These are phyloP conservation scores for Nemoura dubitans DNA, from an alignment of 2,888 invertebrate species.

Conservation along the genomic window DNA sequence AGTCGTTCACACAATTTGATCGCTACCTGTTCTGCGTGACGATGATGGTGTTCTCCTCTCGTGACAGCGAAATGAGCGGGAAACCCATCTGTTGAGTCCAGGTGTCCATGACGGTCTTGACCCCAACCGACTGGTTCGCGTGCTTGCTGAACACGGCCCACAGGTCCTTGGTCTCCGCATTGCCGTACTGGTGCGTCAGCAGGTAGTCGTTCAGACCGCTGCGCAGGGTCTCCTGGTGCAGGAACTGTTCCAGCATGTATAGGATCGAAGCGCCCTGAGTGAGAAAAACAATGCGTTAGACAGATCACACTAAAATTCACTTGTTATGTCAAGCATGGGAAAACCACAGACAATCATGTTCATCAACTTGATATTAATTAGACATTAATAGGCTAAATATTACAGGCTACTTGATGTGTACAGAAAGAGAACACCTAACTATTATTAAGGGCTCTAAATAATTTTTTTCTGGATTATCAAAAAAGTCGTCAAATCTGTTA, in stretches of 20 bases:
- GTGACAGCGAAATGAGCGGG: conserved; percentile 75
- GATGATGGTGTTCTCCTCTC: conserved; percentile 68
- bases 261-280: conserved; percentile 75
- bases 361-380: too few relatives aligned
- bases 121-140: conserved; percentile 68
- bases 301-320: too few relatives aligned
- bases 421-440: too few relatives aligned
- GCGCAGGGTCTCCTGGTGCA: conserved; percentile 71
- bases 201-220: conserved; percentile 75
- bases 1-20: too few relatives aligned
- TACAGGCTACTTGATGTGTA: too few relatives aligned
- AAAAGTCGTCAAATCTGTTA: too few relatives aligned
- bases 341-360: too few relatives aligned
- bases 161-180: conserved; percentile 81
- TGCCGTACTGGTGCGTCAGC: conserved; percentile 72
- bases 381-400: too few relatives aligned
- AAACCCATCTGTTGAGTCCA: conserved; percentile 88
- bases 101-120: conserved; percentile 76
- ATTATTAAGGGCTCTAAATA: too few relatives aligned
- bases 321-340: too few relatives aligned
- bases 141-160: conserved; percentile 79
- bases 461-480: too few relatives aligned
- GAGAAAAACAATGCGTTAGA: conserved; percentile 39
- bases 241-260: conserved; percentile 75
- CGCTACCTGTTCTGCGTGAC: conserved; percentile 59